Evolutionary conservation across 2,888 invertebrate species (phyloP), one percentile per base, ranked within the genome.

Genomic region (Toxonevra muliebris): DNA sequence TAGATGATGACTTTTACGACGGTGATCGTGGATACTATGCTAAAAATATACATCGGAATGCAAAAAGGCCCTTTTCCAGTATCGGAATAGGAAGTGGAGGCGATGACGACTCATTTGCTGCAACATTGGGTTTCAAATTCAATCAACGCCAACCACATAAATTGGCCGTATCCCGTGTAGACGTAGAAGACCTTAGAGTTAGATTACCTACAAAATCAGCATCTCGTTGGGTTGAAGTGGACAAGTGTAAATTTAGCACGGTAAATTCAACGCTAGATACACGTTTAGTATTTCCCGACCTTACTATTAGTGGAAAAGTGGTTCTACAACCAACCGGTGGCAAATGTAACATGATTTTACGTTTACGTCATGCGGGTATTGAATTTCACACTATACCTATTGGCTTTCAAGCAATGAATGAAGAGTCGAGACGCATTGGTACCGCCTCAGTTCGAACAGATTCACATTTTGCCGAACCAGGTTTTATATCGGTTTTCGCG

Each of bases 401-500:
- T 61, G 79, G 79, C 0, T 74, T 77, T 63, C 76, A 76, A 10
- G 70, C 72, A 2, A 60, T 67, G 0, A 77, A 77, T 50, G 83
- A 82, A 60, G 80, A 80, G 65, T 81, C 82, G 0, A 73, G 82
- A 2, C 76, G 83, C 50, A 57, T 76, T 40, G 79, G 80, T 11
- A 75, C 81, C 1, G 82, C 85, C 12, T 82, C 85, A 0, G 84
- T 85, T 19, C 89, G 92, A 82, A 93, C 93, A 0, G 93, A 93
- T 78, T 93, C 93, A 0, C 93, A 93, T 80, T 94, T 94, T 77
- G 88, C 93, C 0, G 94, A 94, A 76, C 94, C 94, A 0, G 92
- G 93, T 13, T 94, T 94, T 76, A 92, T 93, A 45, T 93, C 93
- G 55, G 93, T 94, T 0, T 94, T 94, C 77, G 94, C 94, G 0